A percentile compares a stretch with the other conserved stretches of the same genome.
Evolutionary conservation across 2,797 vertebrate species (phyloP).

Genomic region (Threskiornis aethiopicus): DNA sequence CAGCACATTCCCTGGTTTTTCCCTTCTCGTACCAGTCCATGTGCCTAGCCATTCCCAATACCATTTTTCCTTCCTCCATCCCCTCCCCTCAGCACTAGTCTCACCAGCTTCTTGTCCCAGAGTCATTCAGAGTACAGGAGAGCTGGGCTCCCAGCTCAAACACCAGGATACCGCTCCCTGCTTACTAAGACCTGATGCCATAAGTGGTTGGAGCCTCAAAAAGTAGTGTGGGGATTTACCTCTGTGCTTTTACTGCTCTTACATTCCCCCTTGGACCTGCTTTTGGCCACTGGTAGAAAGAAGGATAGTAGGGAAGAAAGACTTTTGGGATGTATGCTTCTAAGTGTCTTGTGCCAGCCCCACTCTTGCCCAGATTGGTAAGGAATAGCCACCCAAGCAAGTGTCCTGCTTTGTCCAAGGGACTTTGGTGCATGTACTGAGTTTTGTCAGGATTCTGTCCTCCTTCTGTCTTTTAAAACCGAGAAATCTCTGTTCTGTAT

Average conservation of each 20-base stretch:
- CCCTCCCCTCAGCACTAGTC: neutral
- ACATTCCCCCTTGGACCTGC: neutral
- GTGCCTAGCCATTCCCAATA: neutral
- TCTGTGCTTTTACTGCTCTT: neutral
- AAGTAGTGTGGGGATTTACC: neutral
- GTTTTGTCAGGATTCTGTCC: neutral
- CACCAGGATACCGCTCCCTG: neutral
- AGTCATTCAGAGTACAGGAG: neutral
- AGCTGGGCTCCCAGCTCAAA: neutral
- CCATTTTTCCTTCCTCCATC: neutral
- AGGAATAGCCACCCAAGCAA: neutral
- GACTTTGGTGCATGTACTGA: rapidly evolving
- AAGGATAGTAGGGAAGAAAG: neutral
- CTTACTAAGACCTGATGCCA: neutral
- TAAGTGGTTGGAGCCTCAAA: neutral
- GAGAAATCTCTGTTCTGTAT: neutral
- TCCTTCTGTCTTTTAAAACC: neutral
- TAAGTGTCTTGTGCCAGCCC: rapidly evolving
- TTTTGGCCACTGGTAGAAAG: neutral
- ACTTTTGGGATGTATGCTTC: neutral
- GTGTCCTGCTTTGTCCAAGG: neutral
- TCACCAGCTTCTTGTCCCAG: neutral
- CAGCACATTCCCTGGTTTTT: neutral
- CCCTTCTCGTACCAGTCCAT: neutral
- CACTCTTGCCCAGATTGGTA: neutral